These are phyloP conservation scores for Marisa cornuarietis DNA, from an alignment of 1,140 invertebrate genomes.

Conservation along the genomic window DNA sequence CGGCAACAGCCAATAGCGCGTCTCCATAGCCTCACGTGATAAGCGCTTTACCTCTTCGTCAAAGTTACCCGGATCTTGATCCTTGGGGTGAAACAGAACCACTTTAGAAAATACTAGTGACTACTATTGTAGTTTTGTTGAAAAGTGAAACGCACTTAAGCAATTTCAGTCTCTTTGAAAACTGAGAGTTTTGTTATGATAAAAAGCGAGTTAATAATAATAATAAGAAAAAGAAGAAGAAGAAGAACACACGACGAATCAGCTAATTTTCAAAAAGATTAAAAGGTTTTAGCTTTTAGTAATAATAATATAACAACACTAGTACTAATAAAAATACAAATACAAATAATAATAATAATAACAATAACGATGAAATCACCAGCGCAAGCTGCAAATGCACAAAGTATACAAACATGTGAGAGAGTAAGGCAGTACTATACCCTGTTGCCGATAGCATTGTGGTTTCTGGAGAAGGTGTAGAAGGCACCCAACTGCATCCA, in stretches of 20 bases:
- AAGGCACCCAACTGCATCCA: constrained; percentile 62
- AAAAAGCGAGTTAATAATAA: not conserved
- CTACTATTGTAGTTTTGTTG: not conserved
- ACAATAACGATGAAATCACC: no score
- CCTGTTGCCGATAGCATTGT: constrained; percentile 43
- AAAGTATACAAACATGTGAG: no score
- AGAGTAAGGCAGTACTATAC: not conserved
- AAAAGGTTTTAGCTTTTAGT: no score
- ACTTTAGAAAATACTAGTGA: not conserved
- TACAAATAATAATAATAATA: no score
- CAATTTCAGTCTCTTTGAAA: not conserved
- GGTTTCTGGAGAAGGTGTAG: constrained; percentile 58
- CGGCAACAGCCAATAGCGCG: constrained; percentile 52
- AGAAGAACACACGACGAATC: not conserved
- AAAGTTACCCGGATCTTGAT: constrained; percentile 50
- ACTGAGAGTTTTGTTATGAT: not conserved
- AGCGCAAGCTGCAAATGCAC: no score
- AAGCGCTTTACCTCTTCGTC: constrained; percentile 37
- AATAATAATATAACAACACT: no score
- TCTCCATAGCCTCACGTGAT: constrained; percentile 42
- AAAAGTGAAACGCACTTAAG: no score
- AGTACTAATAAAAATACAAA: no score
- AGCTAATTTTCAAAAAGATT: no score
- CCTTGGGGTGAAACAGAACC: constrained; percentile 19
- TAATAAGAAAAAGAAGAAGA: not conserved